These are phyloP conservation scores for Palythoa caribaeorum DNA, from an alignment of 92 coral and sea anemone genomes.

Conservation along the genomic window DNA sequence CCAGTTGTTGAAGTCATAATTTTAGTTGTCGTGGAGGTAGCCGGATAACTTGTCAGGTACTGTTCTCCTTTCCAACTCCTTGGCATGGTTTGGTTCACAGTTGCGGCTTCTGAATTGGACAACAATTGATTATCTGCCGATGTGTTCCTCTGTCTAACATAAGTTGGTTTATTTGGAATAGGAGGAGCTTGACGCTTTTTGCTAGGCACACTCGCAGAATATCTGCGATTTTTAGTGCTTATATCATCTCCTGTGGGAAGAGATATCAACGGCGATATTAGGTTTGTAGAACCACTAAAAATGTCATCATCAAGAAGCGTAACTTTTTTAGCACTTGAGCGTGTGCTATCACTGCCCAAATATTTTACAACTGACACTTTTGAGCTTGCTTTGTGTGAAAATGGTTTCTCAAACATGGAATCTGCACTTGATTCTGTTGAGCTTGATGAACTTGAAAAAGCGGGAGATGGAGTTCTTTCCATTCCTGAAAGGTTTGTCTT, in stretches of 20 bases:
- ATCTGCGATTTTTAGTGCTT: slow-evolving; percentile 6
- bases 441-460: slow-evolving; percentile 1
- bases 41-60: not conserved
- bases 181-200: slow-evolving; percentile 65
- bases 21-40: not conserved
- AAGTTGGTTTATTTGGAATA: slow-evolving; percentile 22
- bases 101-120: not conserved
- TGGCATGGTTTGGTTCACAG: not conserved
- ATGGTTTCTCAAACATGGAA: not conserved
- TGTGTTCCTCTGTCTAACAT: slow-evolving; percentile 4
- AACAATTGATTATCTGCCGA: not conserved
- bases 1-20: not conserved
- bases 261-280: slow-evolving; percentile 57
- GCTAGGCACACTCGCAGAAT: slow-evolving; percentile 40
- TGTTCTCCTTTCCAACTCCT: slow-evolving; percentile 10
- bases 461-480: not conserved
- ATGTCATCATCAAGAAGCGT: slow-evolving; percentile 19
- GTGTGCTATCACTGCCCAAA: slow-evolving; percentile 16
- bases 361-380: slow-evolving; percentile 13
- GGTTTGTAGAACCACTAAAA: slow-evolving; percentile 1
- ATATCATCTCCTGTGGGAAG: slow-evolving; percentile 25
- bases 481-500: not conserved
- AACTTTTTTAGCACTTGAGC: not conserved
- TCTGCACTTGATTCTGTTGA: slow-evolving; percentile 27
- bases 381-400: not conserved